Evolutionary conservation across 1,140 invertebrate species (phyloP), one percentile per base, ranked within the genome.

Genomic region (Sitobion miscanthi): DNA sequence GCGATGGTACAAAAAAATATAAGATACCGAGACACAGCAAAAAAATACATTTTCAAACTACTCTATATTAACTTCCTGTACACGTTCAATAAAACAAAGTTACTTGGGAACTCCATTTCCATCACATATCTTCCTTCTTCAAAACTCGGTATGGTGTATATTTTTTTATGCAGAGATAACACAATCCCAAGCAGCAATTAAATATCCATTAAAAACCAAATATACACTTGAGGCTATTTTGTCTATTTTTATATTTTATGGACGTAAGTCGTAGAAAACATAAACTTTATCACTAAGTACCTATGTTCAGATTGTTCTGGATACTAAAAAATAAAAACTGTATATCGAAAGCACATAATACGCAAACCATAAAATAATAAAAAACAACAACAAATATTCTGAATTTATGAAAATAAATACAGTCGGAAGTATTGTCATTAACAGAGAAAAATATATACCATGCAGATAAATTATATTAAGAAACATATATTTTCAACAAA

Each of bases 141-240:
- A 11, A 85, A 85, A 85, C 38, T 85, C 20, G 20, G 35, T 23
- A 25, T 1, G 23, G 20, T 25, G 30, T 45, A 45, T 45, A 45
- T 11, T 42, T 45, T 85, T 14, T 42, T 38, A 85, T 85, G 42
- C 9, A 86, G 42, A 86, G 42, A 86, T 86, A 86, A 8, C 11
- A 86, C 38, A 45, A 42, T 45, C 38, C 42, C 42, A 1, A 86
- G 30, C 42, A 86, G 83, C 38, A 86, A 86, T 86, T 47, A 86
- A 86, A 86, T 86, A 86, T 86, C 30, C 83, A 86, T 86, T 86
- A 86, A 86, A 86, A 45, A 23, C 42, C 42, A 45, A 86, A 86
- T 38, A 30, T 45, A 86, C 42, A 25, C 42, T 47, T 9, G 4
- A 23, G 23, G 23, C 23, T 86, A 11, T 86, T 85, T 25, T 86